Percentiles rank a stretch among this genome's conserved stretches.
Conservation (phyloP, 2,888 invertebrate species). For the Drosophila longiperda region DNA sequence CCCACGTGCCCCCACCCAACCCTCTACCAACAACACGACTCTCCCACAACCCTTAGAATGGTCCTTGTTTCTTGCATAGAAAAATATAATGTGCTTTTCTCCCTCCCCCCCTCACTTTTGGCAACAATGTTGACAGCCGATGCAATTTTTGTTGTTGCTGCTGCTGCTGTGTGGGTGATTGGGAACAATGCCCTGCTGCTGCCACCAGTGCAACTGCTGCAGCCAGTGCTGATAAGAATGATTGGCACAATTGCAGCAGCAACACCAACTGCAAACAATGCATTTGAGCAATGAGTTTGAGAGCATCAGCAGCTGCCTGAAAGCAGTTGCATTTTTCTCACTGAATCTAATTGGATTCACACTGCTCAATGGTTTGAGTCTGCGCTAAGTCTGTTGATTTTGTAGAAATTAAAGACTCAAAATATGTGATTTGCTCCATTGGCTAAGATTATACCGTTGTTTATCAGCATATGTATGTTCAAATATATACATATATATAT, state of each 20-base stretch:
- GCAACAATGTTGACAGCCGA: slow-evolving; percentile 70
- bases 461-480: background rate
- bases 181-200: slow-evolving; percentile 41
- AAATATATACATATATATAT: background rate
- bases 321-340: slow-evolving; percentile 8
- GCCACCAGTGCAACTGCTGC: slow-evolving; percentile 38
- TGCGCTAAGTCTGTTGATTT: slow-evolving; percentile 30
- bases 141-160: slow-evolving; percentile 40
- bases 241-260: slow-evolving; percentile 58
- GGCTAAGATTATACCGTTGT: background rate
- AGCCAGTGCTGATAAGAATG: slow-evolving; percentile 74
- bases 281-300: slow-evolving; percentile 21
- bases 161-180: slow-evolving; percentile 53
- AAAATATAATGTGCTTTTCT: slow-evolving; percentile 69
- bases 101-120: slow-evolving; percentile 39
- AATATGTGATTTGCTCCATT: background rate
- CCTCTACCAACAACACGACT: background rate
- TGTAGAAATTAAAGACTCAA: slow-evolving; percentile 18
- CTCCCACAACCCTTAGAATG: slow-evolving; percentile 10
- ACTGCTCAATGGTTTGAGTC: slow-evolving; percentile 42
- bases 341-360: slow-evolving; percentile 48
- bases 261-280: background rate
- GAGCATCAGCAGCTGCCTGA: slow-evolving; percentile 13
- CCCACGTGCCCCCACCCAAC: background rate
- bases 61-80: slow-evolving; percentile 42